Conservation (phyloP, 2,888 invertebrate genomes). For the Sinelater perroti region DNA sequence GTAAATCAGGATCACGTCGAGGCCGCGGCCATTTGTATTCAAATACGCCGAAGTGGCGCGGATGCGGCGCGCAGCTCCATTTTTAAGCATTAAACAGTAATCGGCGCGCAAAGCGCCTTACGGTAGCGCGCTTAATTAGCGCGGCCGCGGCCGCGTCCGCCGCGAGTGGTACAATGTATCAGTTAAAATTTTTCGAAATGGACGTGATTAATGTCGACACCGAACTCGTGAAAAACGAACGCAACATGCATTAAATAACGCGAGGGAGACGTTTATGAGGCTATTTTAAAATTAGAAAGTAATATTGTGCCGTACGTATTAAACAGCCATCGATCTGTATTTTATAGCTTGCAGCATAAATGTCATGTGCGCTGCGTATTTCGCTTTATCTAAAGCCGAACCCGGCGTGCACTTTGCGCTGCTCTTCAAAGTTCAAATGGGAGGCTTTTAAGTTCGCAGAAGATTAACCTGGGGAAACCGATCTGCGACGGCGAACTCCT, state of each 20-base stretch:
- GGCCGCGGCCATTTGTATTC: constrained; percentile 37
- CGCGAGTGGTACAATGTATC: constrained; percentile 23
- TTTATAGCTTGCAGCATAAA: constrained; percentile 40
- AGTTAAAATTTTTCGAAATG: constrained; percentile 17
- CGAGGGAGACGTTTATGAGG: constrained; percentile 43
- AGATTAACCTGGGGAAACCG: background rate
- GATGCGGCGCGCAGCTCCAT: constrained; percentile 24
- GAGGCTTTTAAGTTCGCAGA: background rate
- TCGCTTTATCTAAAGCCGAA: constrained; percentile 30
- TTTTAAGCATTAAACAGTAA: constrained; percentile 29
- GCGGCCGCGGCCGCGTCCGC: background rate
- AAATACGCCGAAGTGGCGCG: constrained; percentile 25
- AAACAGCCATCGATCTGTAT: constrained; percentile 42
- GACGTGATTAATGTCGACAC: constrained; percentile 22
- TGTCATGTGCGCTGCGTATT: constrained; percentile 34
- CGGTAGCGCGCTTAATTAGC: constrained; percentile 19
- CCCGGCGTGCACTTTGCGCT: background rate
- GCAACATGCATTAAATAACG: constrained; percentile 36
- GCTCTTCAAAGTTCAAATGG: background rate
- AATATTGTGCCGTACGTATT: constrained; percentile 41
- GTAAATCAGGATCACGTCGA: constrained; percentile 43
- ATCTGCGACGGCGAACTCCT: too few species aligned
- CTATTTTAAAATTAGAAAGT: constrained; percentile 47
- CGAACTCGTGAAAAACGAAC: constrained; percentile 26
- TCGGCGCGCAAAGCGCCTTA: constrained; percentile 27